Base-by-base conservation (phyloP, 2,888 invertebrate species). In the Orchesella flavescens region DNA sequence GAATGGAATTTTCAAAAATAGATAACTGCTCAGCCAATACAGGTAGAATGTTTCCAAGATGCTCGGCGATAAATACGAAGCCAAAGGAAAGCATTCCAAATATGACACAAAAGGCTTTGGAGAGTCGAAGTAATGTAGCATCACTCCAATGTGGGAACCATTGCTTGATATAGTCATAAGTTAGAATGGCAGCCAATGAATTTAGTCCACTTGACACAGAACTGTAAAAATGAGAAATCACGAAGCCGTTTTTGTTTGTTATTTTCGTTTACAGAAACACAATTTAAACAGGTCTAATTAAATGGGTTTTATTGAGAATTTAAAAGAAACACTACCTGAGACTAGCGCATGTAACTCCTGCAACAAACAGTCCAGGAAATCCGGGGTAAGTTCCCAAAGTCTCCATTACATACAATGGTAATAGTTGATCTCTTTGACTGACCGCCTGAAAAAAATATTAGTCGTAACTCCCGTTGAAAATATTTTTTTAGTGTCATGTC, bases 41-140 rank as follows among this genome's bases (percentile, higher is more conserved):
- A 13, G 83, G 85, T 66, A 85, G 65, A 61, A 85, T 61, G 55
- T 84, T 85, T 77, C 85, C 85, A n/a, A 86, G 71, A 68, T 85
- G 63, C 68, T 86, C 84, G n/a, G 81, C 85, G 9, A 81, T 81
- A 63, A 86, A 84, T 12, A 86, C 78, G 24, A 85, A 61, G 5
- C 75, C 84, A 59, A 84, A 85, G 12, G 80, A 63, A 17, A 86
- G 43, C 43, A 65, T 34, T 19, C 86, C 86, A 63, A 86, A 85
- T 5, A 80, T 0, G 13, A 84, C 46, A 19, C 76, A 82, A 12
- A 85, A 61, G n/a, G 68, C 43, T 53, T 85, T 86, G 1, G 84
- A 84, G 19, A 86, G 59, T 44, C 61, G 72, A 15, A 74, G 71
- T 12, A 76, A 53, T 53, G 69, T 65, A 19, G 61, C 57, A 44